Evolutionary conservation across 53 echinoderm and acorn worm genomes (phyloP), one percentile per base, ranked within the genome.

Genomic region (Pentamera pediparva): DNA sequence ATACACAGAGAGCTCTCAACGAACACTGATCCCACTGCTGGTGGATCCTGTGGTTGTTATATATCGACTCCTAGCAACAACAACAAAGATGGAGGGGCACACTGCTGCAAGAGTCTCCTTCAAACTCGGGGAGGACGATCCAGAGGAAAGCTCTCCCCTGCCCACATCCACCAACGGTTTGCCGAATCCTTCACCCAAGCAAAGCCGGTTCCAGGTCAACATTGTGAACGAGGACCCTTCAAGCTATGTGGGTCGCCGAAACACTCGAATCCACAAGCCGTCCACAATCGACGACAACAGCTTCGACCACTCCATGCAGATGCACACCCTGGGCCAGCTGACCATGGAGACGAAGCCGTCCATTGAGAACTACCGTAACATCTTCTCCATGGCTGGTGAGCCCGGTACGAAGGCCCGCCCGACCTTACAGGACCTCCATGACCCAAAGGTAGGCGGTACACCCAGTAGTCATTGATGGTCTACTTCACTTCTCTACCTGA

Each of bases 381-480:
- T 81, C 15, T 84, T 78, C 61, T 90, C 94, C 19, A 54, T 83
- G 33, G 39, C 67, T 45, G 34, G 31, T 12, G 71, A 79, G 21
- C 89, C 86, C 3, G 81, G 76, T 6, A 84, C 81, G 58, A 93
- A 87, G 31, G 76, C 84, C 35, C 72, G 94, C 29, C 94, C 94
- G 5, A 93, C 94, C 8, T 51, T 93, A 32, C 70, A 87, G 41
- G 94, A 93, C 56, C 84, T 93, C 9, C 94, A 93, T 58, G 94
- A 90, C 32, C 92, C 92, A 35, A 85, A 92, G 92, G 92, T 92
- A 74, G 32, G 65, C n/a, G n/a, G n/a, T n/a, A n/a, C n/a, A 56
- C 6, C 7, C n/a, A n/a, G n/a, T n/a, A n/a, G n/a, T n/a, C n/a
- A n/a, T n/a, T n/a, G n/a, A n/a, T n/a, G n/a, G n/a, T n/a, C n/a